Percentiles rank a stretch among this genome's conserved stretches.
These are phyloP conservation scores for Octodonta nipae DNA, from an alignment of 2,888 invertebrate genomes.

Conservation along the genomic window DNA sequence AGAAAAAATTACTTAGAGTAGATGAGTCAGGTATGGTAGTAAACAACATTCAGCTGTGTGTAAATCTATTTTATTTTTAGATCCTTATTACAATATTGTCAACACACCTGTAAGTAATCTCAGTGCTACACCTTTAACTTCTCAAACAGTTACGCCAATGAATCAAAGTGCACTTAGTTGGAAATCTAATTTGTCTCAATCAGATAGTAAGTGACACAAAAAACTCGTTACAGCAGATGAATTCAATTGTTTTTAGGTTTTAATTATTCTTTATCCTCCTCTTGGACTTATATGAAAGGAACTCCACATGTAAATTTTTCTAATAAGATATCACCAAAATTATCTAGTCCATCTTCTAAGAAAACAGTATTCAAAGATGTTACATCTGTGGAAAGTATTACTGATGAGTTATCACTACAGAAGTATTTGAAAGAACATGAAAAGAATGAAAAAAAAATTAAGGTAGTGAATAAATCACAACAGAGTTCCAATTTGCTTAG, in stretches of 20 bases:
- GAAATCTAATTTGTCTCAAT: slow-evolving; percentile 27
- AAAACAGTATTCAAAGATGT: too few relatives aligned
- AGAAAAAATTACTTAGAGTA: slow-evolving; percentile 42
- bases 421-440: slow-evolving; percentile 37
- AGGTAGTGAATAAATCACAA: slow-evolving; percentile 26
- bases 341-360: slow-evolving; percentile 7
- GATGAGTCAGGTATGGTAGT: slow-evolving; percentile 31
- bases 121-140: slow-evolving; percentile 7
- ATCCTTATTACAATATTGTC: slow-evolving; percentile 22
- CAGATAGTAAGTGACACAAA: slow-evolving; percentile 24
- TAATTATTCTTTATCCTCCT: slow-evolving; percentile 25
- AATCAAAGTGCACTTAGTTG: slow-evolving; percentile 33
- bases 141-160: slow-evolving; percentile 21
- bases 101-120: slow-evolving; percentile 14
- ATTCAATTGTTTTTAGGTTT: slow-evolving; percentile 16
- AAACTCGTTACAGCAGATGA: background rate
- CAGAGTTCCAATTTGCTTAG: slow-evolving; percentile 39
- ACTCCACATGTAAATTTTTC: slow-evolving; percentile 17
- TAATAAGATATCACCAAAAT: background rate
- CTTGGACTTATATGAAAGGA: slow-evolving; percentile 32
- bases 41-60: background rate
- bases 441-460: slow-evolving; percentile 26
- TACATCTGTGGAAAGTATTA: slow-evolving; percentile 34
- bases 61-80: slow-evolving; percentile 14
- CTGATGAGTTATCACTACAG: slow-evolving; percentile 37